Conservation (phyloP, 1,140 invertebrate genomes). For the Chironomus tepperi region DNA sequence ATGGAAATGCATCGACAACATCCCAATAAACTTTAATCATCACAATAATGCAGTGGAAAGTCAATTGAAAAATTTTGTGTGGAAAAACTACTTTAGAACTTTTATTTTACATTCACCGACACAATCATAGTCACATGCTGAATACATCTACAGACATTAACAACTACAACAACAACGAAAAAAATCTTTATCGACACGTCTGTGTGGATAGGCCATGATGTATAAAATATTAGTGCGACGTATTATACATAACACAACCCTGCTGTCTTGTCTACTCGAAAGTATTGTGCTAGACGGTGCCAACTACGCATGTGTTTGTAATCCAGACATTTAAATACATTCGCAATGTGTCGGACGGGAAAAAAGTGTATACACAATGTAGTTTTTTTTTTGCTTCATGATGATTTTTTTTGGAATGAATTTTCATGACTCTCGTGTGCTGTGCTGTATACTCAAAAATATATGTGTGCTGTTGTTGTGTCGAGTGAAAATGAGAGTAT, state of each 20-base stretch:
- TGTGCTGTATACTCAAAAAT: background rate
- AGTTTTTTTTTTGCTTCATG: background rate
- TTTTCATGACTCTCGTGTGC: constrained; percentile 4
- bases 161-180: too few species aligned
- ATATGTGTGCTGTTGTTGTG: background rate
- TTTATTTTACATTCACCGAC: too few species aligned
- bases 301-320: constrained; percentile 4
- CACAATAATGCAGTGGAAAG: too few species aligned
- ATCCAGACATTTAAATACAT: constrained; percentile 21
- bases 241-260: background rate
- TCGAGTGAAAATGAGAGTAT: constrained; percentile 12
- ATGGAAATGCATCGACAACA: too few species aligned
- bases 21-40: too few species aligned
- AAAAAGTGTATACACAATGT: background rate
- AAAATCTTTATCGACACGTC: background rate
- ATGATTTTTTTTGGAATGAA: background rate
- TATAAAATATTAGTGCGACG: background rate
- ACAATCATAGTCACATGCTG: too few species aligned
- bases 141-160: too few species aligned
- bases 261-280: background rate
- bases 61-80: too few species aligned
- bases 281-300: constrained; percentile 18
- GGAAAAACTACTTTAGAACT: too few species aligned
- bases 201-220: background rate
- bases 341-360: background rate